Percentiles rank a stretch among this genome's conserved stretches.
These are phyloP conservation scores for Forbesichthys papilliferus DNA, from an alignment of 2,113 vertebrate species.

Conservation along the genomic window DNA sequence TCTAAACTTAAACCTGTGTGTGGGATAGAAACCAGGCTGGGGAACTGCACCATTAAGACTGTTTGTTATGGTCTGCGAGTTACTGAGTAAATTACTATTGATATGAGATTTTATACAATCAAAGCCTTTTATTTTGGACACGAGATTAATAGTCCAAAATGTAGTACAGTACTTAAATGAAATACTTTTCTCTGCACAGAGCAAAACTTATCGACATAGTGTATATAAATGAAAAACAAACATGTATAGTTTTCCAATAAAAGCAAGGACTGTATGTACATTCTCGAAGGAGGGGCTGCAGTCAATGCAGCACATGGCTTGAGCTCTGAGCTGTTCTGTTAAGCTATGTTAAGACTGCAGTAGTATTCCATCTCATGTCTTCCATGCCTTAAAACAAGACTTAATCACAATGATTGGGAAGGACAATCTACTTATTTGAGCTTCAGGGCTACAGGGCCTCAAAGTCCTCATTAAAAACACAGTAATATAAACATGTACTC, in stretches of 20 bases:
- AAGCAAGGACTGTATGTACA: neutral
- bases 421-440: neutral
- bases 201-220: constrained; percentile 28
- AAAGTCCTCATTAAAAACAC: constrained; percentile 53
- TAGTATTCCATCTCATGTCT: constrained; percentile 11
- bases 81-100: neutral
- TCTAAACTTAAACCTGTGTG: neutral
- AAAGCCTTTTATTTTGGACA: constrained; percentile 34
- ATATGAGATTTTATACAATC: neutral
- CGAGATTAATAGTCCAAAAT: neutral
- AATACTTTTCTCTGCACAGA: constrained; percentile 5
- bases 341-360: constrained; percentile 6
- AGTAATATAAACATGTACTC: constrained; percentile 51
- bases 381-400: constrained; percentile 12
- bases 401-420: neutral
- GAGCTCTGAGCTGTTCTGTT: constrained; percentile 3
- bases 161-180: constrained; percentile 1
- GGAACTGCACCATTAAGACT: no score
- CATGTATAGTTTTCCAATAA: neutral
- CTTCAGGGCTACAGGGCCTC: neutral
- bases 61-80: neutral
- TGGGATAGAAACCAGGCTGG: no score
- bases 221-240: neutral
- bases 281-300: neutral
- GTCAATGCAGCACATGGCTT: constrained; percentile 1